Evolutionary conservation across 1,140 invertebrate species (phyloP).

Genomic region (Laodelphax striatellus): DNA sequence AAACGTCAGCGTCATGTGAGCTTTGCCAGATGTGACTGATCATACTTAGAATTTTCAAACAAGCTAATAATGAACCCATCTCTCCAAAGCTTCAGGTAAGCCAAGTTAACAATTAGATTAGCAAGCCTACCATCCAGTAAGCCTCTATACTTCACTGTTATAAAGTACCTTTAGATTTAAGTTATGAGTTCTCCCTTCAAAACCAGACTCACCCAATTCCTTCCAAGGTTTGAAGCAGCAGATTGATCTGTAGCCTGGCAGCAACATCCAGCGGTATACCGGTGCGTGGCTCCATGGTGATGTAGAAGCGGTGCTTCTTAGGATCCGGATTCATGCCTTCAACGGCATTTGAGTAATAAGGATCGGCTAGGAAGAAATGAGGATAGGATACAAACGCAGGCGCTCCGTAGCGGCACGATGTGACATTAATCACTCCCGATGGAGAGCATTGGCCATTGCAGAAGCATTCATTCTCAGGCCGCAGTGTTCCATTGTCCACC

Average conservation of each 20-base stretch:
- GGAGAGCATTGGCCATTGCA: slow-evolving; percentile 47
- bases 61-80: no score
- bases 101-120: no score
- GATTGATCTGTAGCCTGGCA: slow-evolving; percentile 64
- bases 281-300: slow-evolving; percentile 53
- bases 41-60: no score
- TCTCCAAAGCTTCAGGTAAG: no score
- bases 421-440: slow-evolving; percentile 33
- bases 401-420: slow-evolving; percentile 40
- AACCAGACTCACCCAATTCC: slow-evolving; percentile 11
- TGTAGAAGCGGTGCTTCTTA: slow-evolving; percentile 42
- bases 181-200: no score
- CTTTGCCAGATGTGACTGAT: no score
- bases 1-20: no score
- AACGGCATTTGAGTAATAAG: slow-evolving; percentile 38
- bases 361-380: slow-evolving; percentile 55
- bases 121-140: no score
- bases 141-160: no score
- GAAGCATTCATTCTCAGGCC: slow-evolving; percentile 52
- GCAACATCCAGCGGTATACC: slow-evolving; percentile 62
- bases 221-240: slow-evolving; percentile 46
- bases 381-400: slow-evolving; percentile 57
- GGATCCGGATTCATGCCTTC: slow-evolving; percentile 44
- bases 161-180: no score
- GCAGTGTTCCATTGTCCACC: slow-evolving; percentile 36